These are phyloP conservation scores for Chymomyza amoena DNA, from an alignment of 2,888 invertebrate species.

Conservation along the genomic window DNA sequence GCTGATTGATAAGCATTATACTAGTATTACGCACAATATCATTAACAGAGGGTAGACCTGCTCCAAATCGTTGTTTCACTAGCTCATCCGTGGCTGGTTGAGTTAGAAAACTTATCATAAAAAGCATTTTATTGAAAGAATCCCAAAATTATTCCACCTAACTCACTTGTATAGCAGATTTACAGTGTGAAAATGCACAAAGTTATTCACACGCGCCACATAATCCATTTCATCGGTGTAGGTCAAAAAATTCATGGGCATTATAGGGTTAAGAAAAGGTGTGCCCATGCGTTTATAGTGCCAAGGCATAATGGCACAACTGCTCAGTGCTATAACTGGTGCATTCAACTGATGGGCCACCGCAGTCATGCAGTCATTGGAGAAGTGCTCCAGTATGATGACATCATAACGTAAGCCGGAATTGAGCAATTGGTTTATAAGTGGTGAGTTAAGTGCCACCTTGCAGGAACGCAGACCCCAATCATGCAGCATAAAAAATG, in stretches of 20 bases:
- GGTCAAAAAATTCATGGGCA: constrained; percentile 80
- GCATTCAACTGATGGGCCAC: constrained; percentile 82
- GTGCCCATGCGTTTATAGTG: constrained; percentile 80
- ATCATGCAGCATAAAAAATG: constrained; percentile 69
- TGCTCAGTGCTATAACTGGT: constrained; percentile 81
- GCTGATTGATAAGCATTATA: constrained; percentile 79
- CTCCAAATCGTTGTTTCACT: constrained; percentile 78
- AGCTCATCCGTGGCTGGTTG: constrained; percentile 76
- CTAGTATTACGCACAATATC: constrained; percentile 75
- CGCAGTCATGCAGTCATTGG: constrained; percentile 84
- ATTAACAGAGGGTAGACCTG: constrained; percentile 78
- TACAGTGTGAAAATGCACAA: constrained; percentile 55
- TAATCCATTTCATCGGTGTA: constrained; percentile 78
- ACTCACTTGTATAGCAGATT: constrained; percentile 65
- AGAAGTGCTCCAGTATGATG: constrained; percentile 84
- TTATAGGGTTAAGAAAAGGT: constrained; percentile 81
- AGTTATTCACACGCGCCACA: constrained; percentile 78
- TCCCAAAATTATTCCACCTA: neutral
- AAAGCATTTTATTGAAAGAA: neutral
- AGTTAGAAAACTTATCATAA: constrained; percentile 53
- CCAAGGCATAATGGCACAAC: constrained; percentile 82
- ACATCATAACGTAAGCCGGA: constrained; percentile 81
- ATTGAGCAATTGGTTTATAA: constrained; percentile 50
- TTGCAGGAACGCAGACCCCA: constrained; percentile 69
- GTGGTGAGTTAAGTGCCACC: constrained; percentile 61